phyloP scores from a whole-genome alignment of 2,888 invertebrate genomes.

The Hirtodrosophila alboralis region DNA sequence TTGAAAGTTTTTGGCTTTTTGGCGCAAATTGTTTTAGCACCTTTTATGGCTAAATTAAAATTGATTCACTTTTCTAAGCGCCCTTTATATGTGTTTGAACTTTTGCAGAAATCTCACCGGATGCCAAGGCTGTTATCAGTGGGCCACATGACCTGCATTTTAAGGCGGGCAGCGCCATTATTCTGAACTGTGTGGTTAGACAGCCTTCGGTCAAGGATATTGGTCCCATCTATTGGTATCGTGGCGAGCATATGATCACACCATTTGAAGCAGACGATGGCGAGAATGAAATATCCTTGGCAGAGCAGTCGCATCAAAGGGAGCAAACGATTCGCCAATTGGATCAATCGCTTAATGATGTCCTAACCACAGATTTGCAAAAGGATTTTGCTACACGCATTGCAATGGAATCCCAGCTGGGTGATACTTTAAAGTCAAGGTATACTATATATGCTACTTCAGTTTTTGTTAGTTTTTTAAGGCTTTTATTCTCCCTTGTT shows the following conservation, averaged over 20 bases:
- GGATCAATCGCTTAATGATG: conserved; percentile 47
- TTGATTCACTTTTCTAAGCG: background rate
- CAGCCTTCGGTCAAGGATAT: conserved; percentile 88
- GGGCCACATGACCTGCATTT: conserved; percentile 89
- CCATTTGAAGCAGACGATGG: conserved; percentile 76
- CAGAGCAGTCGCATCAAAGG: conserved; percentile 5
- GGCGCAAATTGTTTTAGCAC: conserved; percentile 13
- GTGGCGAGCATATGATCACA: conserved; percentile 84
- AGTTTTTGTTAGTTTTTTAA: no score
- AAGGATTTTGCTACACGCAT: conserved; percentile 81
- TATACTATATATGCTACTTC: conserved; percentile 31
- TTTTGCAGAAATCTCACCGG: conserved; percentile 84
- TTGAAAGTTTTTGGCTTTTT: conserved; percentile 40
- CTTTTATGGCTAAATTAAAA: no score
- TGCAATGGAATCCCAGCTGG: conserved; percentile 83
- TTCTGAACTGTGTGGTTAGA: conserved; percentile 88
- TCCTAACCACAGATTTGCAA: conserved; percentile 74
- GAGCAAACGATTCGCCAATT: conserved; percentile 1
- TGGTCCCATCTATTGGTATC: conserved; percentile 89
- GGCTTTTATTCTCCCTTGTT: no score
- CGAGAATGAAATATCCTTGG: conserved; percentile 5
- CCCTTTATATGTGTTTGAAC: background rate
- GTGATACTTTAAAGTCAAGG: conserved; percentile 90
- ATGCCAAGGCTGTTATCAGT: conserved; percentile 88
- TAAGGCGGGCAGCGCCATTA: conserved; percentile 89